phyloP scores from a whole-genome alignment of 2,797 vertebrate species.

The Phataginus tricuspis region DNA sequence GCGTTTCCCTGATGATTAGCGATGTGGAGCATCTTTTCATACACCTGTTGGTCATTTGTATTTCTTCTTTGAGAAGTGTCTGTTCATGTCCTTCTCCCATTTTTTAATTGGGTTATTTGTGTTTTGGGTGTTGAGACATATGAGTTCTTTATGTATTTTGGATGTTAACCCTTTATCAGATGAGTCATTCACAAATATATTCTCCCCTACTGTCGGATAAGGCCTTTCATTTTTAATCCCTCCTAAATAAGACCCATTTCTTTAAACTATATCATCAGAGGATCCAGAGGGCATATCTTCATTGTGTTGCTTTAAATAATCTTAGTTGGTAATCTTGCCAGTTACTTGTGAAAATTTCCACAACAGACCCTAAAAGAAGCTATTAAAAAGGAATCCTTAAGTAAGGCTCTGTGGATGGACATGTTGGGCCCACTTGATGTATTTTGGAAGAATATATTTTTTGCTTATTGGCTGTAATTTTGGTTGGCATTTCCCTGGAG shows the following conservation, averaged over 20 bases:
- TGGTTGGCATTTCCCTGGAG: neutral
- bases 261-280: neutral
- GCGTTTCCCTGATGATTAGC: too few species aligned
- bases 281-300: neutral
- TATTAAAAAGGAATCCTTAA: neutral
- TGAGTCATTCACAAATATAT: too few species aligned
- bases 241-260: conserved; percentile 15
- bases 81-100: too few species aligned
- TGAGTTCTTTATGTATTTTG: too few species aligned
- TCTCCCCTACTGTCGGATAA: neutral
- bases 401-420: neutral
- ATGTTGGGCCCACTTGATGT: neutral
- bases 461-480: neutral
- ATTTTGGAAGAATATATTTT: neutral
- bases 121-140: too few species aligned
- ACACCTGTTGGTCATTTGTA: too few species aligned
- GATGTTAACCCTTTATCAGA: too few species aligned
- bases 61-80: too few species aligned
- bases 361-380: neutral
- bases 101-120: too few species aligned
- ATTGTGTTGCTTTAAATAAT: neutral
- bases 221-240: neutral
- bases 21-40: too few species aligned
- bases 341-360: neutral
- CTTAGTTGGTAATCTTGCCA: neutral